phyloP scores from a whole-genome alignment of 37 sponge, comb jelly and placozoan species.

The Trichoplax adhaerens region DNA sequence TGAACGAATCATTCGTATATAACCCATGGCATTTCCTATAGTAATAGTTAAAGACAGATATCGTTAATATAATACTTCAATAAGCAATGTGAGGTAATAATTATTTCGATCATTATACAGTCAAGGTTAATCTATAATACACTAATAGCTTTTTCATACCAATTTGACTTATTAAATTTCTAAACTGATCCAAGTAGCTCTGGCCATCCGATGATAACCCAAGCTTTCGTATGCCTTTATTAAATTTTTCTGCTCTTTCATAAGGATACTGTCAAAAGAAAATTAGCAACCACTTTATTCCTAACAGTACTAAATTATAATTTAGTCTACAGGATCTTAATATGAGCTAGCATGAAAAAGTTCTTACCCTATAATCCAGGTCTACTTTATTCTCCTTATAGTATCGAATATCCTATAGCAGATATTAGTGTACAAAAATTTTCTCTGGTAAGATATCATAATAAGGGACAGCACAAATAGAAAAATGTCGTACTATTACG shows the following conservation, averaged over 20 bases:
- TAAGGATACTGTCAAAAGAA: slow-evolving; percentile 55
- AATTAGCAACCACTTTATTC: not conserved
- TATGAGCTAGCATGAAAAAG: not conserved
- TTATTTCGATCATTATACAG: not conserved
- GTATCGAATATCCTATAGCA: slow-evolving; percentile 56
- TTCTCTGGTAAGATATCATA: not conserved
- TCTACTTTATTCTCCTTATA: slow-evolving; percentile 66
- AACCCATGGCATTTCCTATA: slow-evolving; percentile 96
- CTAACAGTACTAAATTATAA: not conserved
- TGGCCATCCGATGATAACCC: slow-evolving; percentile 70
- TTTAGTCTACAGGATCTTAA: not conserved
- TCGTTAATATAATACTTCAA: not conserved
- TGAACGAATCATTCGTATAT: slow-evolving; percentile 95
- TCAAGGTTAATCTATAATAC: too few relatives aligned
- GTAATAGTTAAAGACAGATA: slow-evolving; percentile 4
- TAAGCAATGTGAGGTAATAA: not conserved
- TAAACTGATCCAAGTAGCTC: slow-evolving; percentile 91
- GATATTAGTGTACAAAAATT: not conserved
- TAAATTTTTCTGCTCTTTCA: slow-evolving; percentile 82
- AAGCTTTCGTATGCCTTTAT: slow-evolving; percentile 77
- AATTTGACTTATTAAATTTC: slow-evolving; percentile 81
- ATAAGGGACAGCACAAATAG: not conserved
- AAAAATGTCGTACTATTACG: not conserved
- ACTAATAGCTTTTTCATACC: slow-evolving; percentile 19
- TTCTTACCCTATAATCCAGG: slow-evolving; percentile 49